Conservation (phyloP, 2,113 vertebrate species). For the Hypomesus transpacificus region DNA sequence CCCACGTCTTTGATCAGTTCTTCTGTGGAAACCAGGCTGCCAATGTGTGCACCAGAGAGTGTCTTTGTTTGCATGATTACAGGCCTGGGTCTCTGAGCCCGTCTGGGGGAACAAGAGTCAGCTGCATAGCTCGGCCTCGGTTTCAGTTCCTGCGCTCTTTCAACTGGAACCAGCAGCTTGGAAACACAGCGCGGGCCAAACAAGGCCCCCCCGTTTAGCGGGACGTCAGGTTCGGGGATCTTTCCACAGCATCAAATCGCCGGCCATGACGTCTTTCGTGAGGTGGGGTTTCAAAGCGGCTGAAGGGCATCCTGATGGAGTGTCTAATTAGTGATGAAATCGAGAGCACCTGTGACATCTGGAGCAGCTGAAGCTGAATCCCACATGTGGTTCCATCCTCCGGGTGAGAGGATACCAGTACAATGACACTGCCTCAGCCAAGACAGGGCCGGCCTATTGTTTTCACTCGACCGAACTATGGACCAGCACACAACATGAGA, state of each 20-base stretch:
- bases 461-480: slow-evolving; percentile 32
- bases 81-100: slow-evolving; percentile 45
- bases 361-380: slow-evolving; percentile 36
- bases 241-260: slow-evolving; percentile 28
- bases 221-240: background rate
- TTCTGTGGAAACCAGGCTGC: slow-evolving; percentile 36
- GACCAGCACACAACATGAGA: slow-evolving; percentile 24
- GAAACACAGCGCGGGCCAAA: slow-evolving; percentile 33
- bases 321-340: slow-evolving; percentile 47
- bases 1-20: slow-evolving; percentile 61
- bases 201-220: slow-evolving; percentile 48
- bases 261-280: slow-evolving; percentile 30
- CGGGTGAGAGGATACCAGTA: slow-evolving; percentile 23
- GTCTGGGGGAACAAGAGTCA: slow-evolving; percentile 57
- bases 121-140: slow-evolving; percentile 25
- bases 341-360: slow-evolving; percentile 63
- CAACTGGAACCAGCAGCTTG: slow-evolving; percentile 66
- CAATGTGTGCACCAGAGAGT: slow-evolving; percentile 52
- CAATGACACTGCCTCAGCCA: slow-evolving; percentile 30
- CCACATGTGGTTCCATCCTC: slow-evolving; percentile 31
- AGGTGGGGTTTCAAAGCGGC: slow-evolving; percentile 42
- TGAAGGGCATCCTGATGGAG: slow-evolving; percentile 29
- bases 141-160: slow-evolving; percentile 46
- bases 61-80: slow-evolving; percentile 68
- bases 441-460: slow-evolving; percentile 44